These are phyloP conservation scores for Basileuterus tristriatus DNA, from an alignment of 2,797 vertebrate species.

Conservation along the genomic window DNA sequence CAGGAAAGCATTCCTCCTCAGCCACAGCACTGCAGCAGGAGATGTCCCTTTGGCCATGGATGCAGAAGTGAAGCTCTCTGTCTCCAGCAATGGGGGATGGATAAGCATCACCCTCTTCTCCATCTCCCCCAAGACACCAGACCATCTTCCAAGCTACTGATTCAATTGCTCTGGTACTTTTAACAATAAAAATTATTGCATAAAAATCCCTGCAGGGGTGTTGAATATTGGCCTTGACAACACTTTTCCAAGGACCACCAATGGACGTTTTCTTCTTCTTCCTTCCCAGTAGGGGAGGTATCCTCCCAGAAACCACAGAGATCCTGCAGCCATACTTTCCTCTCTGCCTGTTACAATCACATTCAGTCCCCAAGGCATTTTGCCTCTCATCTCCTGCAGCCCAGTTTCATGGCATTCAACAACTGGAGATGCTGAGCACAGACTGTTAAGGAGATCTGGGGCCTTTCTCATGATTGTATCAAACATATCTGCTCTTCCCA, in stretches of 20 bases:
- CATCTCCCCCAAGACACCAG: neutral
- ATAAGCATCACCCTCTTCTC: neutral
- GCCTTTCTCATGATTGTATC: neutral
- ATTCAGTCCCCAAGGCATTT: neutral
- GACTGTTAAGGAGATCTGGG: neutral
- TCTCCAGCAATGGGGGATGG: fast-evolving
- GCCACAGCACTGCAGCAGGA: neutral
- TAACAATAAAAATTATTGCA: neutral
- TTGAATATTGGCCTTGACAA: neutral
- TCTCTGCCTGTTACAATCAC: neutral
- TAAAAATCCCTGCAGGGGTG: neutral
- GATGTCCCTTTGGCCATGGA: neutral
- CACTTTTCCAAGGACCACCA: neutral
- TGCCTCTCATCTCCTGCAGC: neutral
- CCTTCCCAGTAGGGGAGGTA: neutral
- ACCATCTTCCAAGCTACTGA: neutral
- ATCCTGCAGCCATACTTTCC: neutral
- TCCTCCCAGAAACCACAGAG: neutral
- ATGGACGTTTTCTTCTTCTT: neutral
- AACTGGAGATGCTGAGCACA: neutral
- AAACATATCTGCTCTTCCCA: neutral
- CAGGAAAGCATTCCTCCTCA: constrained; percentile 25
- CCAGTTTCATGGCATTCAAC: neutral
- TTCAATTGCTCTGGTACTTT: neutral
- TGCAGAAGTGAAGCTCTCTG: neutral